Evolutionary conservation across 2,888 invertebrate species (phyloP).

Genomic region (Orthosia cruda): DNA sequence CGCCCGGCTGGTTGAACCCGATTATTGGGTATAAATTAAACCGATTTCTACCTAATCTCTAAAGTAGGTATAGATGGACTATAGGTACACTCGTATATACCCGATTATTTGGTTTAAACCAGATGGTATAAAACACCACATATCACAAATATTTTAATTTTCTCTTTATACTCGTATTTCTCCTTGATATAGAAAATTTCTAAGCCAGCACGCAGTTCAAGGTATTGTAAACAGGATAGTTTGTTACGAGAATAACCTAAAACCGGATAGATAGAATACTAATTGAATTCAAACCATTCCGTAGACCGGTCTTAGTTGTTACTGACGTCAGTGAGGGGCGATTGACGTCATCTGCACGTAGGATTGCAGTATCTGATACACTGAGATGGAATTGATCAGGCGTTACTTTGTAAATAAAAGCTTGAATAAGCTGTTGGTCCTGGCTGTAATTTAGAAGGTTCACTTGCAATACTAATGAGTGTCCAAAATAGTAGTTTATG

Average conservation of each 20-base stretch:
- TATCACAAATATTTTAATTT: neutral
- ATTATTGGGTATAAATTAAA: too few relatives aligned
- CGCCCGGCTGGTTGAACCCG: too few relatives aligned
- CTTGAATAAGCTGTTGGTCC: too few relatives aligned
- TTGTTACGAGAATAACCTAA: slow-evolving; percentile 3
- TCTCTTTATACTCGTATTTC: neutral
- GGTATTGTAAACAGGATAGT: neutral
- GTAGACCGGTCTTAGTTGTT: slow-evolving; percentile 17
- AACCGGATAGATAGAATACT: slow-evolving; percentile 17
- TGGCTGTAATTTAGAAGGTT: too few relatives aligned
- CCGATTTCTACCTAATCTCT: too few relatives aligned
- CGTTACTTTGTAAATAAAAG: neutral
- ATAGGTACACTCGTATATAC: too few relatives aligned
- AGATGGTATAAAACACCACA: too few relatives aligned
- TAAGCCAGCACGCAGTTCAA: neutral
- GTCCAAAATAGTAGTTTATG: too few relatives aligned
- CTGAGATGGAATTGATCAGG: neutral
- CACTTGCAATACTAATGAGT: too few relatives aligned
- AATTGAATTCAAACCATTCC: slow-evolving; percentile 16
- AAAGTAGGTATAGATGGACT: too few relatives aligned
- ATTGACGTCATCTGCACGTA: slow-evolving; percentile 49
- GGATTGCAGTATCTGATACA: slow-evolving; percentile 12
- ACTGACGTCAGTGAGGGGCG: slow-evolving; percentile 42
- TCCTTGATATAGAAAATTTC: neutral
- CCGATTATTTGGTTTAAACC: too few relatives aligned